Conservation (phyloP, 2,888 invertebrate genomes). For the Gonocerus acuteangulatus region DNA sequence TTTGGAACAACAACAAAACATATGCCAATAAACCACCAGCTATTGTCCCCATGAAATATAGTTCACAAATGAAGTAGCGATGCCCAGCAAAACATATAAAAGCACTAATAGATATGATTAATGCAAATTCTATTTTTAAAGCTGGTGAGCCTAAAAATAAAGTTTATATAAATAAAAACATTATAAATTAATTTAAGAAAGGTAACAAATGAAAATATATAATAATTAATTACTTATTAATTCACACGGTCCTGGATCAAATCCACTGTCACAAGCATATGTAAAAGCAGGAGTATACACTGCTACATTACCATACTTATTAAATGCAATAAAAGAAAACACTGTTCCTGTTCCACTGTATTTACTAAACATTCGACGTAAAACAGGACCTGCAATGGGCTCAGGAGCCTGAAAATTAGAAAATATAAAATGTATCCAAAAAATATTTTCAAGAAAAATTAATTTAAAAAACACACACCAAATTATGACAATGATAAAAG, state of each 20-base stretch:
- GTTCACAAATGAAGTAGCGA: conserved; percentile 54
- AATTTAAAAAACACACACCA: background rate
- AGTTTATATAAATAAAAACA: background rate
- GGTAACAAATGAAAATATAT: background rate
- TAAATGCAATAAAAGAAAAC: conserved; percentile 50
- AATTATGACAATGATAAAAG: background rate
- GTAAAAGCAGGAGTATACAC: conserved; percentile 61
- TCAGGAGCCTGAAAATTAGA: conserved; percentile 10
- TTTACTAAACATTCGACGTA: conserved; percentile 51
- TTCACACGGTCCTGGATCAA: conserved; percentile 37
- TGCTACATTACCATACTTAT: conserved; percentile 40
- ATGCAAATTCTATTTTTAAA: conserved; percentile 49
- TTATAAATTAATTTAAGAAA: background rate
- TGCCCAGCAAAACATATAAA: conserved; percentile 59
- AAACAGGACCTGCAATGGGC: conserved; percentile 33
- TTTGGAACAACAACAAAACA: conserved; percentile 8
- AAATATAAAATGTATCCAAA: background rate
- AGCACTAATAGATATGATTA: conserved; percentile 53
- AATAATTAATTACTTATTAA: conserved; percentile 4
- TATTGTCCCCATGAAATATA: conserved; percentile 38
- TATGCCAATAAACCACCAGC: conserved; percentile 5
- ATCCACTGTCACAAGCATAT: conserved; percentile 54
- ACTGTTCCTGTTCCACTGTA: conserved; percentile 57
- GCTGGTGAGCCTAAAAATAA: conserved; percentile 45
- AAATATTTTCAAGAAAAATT: background rate